A percentile compares a stretch with the other conserved stretches of the same genome.
These are phyloP conservation scores for Thecophora atra DNA, from an alignment of 2,888 invertebrate species.

Conservation along the genomic window DNA sequence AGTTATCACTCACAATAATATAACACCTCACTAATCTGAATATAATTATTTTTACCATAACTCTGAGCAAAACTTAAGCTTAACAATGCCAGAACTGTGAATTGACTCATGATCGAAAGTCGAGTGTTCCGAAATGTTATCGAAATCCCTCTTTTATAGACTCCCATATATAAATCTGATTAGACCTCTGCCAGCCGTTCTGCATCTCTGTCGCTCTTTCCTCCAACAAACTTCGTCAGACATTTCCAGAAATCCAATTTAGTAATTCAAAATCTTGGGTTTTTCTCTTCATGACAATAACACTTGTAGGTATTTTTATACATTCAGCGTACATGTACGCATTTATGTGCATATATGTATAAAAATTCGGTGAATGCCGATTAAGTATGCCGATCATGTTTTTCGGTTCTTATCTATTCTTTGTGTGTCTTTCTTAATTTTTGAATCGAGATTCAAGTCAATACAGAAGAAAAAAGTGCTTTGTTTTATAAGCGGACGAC, in stretches of 20 bases:
- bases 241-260: background rate
- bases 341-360: background rate
- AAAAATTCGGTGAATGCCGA: background rate
- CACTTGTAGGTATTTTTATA: background rate
- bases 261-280: constrained; percentile 3
- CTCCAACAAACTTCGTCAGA: background rate
- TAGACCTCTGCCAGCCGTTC: background rate
- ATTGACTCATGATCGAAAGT: constrained; percentile 43
- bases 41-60: constrained; percentile 40
- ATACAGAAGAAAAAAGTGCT: no score
- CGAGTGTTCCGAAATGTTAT: constrained; percentile 35
- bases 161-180: background rate
- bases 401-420: background rate
- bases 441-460: background rate
- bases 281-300: constrained; percentile 5
- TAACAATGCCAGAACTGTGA: constrained; percentile 41
- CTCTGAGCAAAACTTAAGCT: constrained; percentile 35
- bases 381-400: background rate
- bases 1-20: background rate
- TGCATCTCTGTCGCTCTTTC: background rate
- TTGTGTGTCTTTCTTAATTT: background rate
- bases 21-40: background rate
- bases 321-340: background rate
- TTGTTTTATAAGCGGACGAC: no score
- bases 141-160: constrained; percentile 44